Evolutionary conservation across 1,140 invertebrate species (phyloP).

Genomic region (Stegodyphus dumicola): DNA sequence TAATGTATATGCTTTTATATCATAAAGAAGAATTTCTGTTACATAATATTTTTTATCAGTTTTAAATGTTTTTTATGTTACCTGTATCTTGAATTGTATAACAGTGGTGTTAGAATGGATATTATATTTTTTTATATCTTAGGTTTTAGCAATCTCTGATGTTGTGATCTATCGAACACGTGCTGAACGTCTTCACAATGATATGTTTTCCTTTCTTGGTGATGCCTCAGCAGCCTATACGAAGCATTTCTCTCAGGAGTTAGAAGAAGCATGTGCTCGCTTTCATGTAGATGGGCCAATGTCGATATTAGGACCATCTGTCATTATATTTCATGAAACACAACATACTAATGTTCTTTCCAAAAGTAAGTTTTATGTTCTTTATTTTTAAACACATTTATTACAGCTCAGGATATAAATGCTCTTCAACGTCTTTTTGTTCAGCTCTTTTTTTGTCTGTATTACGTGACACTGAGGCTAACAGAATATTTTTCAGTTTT

Average conservation of each 20-base stretch:
- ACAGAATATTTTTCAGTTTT: no score
- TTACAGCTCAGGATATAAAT: constrained; percentile 61
- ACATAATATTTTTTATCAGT: no score
- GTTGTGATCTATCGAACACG: constrained; percentile 84
- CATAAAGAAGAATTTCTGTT: no score
- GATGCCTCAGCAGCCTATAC: constrained; percentile 81
- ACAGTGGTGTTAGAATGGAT: no score
- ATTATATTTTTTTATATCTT: constrained; percentile 22
- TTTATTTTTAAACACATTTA: constrained; percentile 1
- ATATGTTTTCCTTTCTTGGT: constrained; percentile 84
- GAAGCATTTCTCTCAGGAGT: constrained; percentile 78
- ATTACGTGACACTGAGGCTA: no score
- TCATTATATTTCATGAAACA: constrained; percentile 87
- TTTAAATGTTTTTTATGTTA: no score
- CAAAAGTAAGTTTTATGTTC: constrained; percentile 33
- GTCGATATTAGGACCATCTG: constrained; percentile 77
- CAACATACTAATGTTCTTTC: constrained; percentile 73
- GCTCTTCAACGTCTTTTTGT: neutral
- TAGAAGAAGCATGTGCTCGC: constrained; percentile 73
- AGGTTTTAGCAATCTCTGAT: constrained; percentile 82
- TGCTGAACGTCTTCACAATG: constrained; percentile 80
- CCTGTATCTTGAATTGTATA: no score
- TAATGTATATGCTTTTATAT: no score
- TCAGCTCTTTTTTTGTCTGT: neutral
- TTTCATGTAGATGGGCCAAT: constrained; percentile 68